These are phyloP conservation scores for Nerophis ophidion DNA, from an alignment of 2,113 vertebrate genomes.

Conservation along the genomic window DNA sequence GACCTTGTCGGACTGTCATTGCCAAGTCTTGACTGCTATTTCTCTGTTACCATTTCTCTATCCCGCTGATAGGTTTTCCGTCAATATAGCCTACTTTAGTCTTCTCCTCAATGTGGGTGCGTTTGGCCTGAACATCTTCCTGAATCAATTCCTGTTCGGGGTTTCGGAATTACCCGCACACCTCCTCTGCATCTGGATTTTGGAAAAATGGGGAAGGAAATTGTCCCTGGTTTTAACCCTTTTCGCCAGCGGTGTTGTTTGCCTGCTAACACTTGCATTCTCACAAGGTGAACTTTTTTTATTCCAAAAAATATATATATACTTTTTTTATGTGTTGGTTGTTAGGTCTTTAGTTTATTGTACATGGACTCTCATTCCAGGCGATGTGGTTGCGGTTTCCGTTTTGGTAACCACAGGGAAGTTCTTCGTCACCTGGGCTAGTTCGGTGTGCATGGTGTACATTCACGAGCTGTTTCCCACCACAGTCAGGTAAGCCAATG, in stretches of 20 bases:
- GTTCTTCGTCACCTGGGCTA: slow-evolving; percentile 48
- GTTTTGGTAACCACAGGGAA: slow-evolving; percentile 48
- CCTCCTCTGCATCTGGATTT: slow-evolving; percentile 48
- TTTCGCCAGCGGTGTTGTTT: slow-evolving; percentile 24
- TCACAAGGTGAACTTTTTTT: slow-evolving; percentile 52
- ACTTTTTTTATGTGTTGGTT: slow-evolving; percentile 5
- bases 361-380: slow-evolving; percentile 23
- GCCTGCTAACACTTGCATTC: slow-evolving; percentile 48
- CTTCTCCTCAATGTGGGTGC: slow-evolving; percentile 50
- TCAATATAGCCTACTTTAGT: slow-evolving; percentile 49
- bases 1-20: too few relatives aligned
- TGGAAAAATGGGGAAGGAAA: slow-evolving; percentile 59
- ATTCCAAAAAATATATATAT: too few relatives aligned
- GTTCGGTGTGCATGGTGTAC: slow-evolving; percentile 53
- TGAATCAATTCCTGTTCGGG: slow-evolving; percentile 47
- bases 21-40: too few relatives aligned
- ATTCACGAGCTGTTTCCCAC: slow-evolving; percentile 67
- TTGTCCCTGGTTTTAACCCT: slow-evolving; percentile 36
- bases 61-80: slow-evolving; percentile 55
- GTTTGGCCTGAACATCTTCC: slow-evolving; percentile 41
- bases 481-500: slow-evolving; percentile 44
- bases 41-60: too few relatives aligned
- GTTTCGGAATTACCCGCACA: slow-evolving; percentile 50
- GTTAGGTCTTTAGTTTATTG: neutral
- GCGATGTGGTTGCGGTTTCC: slow-evolving; percentile 31